Conservation (phyloP, 2,888 invertebrate genomes). For the Epirrhoe alternata region DNA sequence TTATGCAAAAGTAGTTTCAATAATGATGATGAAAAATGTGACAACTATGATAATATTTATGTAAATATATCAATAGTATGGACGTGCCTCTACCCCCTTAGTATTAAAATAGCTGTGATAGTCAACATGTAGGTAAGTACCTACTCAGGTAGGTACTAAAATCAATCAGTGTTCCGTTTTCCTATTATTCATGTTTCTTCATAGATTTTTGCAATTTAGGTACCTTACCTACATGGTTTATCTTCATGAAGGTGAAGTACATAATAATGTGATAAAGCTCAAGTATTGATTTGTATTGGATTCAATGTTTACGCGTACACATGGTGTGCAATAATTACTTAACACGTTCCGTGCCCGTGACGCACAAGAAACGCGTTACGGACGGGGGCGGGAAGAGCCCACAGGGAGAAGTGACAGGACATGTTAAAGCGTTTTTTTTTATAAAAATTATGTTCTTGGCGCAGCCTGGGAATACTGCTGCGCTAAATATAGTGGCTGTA, state of each 20-base stretch:
- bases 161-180: neutral
- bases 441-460: no score
- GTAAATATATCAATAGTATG: no score
- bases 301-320: conserved; percentile 12
- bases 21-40: no score
- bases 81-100: no score
- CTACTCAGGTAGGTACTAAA: neutral
- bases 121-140: neutral
- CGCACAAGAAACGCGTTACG: no score
- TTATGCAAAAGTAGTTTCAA: no score
- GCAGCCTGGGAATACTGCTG: neutral
- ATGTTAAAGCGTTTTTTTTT: no score
- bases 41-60: no score
- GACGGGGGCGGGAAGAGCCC: no score
- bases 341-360: neutral
- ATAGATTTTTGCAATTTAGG: conserved; percentile 40
- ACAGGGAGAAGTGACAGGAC: no score
- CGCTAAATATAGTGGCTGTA: neutral
- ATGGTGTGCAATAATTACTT: conserved; percentile 19
- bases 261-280: conserved; percentile 43
- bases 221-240: conserved; percentile 34
- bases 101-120: no score
- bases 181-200: conserved; percentile 33
- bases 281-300: conserved; percentile 31
- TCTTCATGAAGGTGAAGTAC: conserved; percentile 45